Evolutionary conservation across 2,888 invertebrate genomes (phyloP), one percentile per base, ranked within the genome.

Genomic region (Folsomia manolachei): DNA sequence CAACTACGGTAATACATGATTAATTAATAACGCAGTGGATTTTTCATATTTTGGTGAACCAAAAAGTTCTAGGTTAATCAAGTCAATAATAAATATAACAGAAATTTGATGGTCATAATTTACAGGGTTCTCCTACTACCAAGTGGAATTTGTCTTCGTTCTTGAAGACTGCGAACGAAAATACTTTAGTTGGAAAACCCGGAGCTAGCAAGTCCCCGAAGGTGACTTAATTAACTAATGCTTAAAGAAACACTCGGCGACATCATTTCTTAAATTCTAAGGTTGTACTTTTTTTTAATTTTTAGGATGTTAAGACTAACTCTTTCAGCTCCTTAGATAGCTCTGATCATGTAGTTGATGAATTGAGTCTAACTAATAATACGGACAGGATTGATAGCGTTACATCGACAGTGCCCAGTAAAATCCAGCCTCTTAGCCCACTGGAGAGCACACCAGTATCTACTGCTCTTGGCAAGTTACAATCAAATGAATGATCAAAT

Each of bases 111-210:
- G 23, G 23, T 63, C 9, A 2, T 27, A 26, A 27, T 64, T 11
- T 23, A 11, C 25, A 78, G 77, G 75, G 73, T 73, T 79, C 77
- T 18, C 79, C 79, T 11, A 76, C 77, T 25, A 7, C n/a, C n/a
- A 66, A 77, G 63, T 79, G 79, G 79, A 72, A 77, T 70, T 69
- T 79, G 26, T 61, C 67, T 21, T 77, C 79, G 23, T 79, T 79
- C 60, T 74, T 79, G 18, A 65, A 69, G 19, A 25, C 61, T 21
- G 19, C 67, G 2, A 69, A 72, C 21, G 56, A 68, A 0, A 75
- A 65, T 56, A 61, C 27, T 64, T 24, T 62, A 23, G 26, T 27
- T 19, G 64, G 19, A 27, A 64, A 64, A n/a, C 26, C 61, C 71
- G n/a, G n/a, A n/a, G n/a, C 67, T 27, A 25, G 72, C 9, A 77